These are phyloP conservation scores for Agapostemon virescens DNA, from an alignment of 2,888 invertebrate genomes.

Conservation along the genomic window DNA sequence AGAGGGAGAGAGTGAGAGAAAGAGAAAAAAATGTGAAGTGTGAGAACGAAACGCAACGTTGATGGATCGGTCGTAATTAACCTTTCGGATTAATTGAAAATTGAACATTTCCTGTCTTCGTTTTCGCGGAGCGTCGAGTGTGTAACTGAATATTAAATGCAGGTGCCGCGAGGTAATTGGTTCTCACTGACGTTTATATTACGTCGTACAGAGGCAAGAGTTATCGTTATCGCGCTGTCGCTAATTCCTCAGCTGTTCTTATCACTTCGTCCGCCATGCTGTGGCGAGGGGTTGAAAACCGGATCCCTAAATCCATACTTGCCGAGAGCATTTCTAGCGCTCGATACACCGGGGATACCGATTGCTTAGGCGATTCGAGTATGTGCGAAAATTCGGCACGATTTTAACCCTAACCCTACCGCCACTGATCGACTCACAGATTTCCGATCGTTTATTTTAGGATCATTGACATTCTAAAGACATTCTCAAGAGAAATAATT, in stretches of 20 bases:
- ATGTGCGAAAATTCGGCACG: neutral
- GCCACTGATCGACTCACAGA: too few relatives aligned
- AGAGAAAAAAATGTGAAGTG: neutral
- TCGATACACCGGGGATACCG: conserved; percentile 51
- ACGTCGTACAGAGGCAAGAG: conserved; percentile 61
- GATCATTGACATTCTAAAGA: too few relatives aligned
- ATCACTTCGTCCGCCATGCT: conserved; percentile 65
- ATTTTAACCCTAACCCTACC: too few relatives aligned
- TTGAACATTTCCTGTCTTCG: conserved; percentile 51
- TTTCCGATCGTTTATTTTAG: too few relatives aligned
- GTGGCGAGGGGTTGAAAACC: conserved; percentile 9
- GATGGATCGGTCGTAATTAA: conserved; percentile 54
- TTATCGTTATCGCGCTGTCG: conserved; percentile 73
- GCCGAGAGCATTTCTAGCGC: conserved; percentile 64
- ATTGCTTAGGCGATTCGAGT: neutral
- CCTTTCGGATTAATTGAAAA: conserved; percentile 52
- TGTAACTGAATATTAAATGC: conserved; percentile 51
- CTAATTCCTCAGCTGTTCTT: conserved; percentile 75
- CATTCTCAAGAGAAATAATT: too few relatives aligned
- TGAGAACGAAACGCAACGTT: conserved; percentile 17
- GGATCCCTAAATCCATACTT: conserved; percentile 68
- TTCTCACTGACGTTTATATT: conserved; percentile 54
- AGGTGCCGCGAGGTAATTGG: conserved; percentile 52
- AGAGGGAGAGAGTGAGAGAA: neutral
- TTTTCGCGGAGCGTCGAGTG: conserved; percentile 15